Conservation (phyloP, 2,113 vertebrate genomes). For the Vidua chalybeata region DNA sequence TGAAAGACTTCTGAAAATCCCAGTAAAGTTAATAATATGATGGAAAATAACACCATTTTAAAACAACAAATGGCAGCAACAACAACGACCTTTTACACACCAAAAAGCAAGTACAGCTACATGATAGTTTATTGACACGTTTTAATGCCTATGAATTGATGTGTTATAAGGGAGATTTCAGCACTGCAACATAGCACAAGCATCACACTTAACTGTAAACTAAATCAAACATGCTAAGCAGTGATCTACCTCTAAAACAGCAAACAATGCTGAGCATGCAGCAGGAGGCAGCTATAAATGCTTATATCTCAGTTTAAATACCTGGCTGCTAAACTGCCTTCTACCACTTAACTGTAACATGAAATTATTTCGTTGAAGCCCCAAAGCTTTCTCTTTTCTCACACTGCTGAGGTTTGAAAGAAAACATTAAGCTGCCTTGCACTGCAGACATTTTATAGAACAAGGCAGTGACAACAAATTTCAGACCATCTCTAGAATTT, state of each 20-base stretch:
- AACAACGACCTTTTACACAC: not conserved
- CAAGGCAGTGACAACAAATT: not conserved
- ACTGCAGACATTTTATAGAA: not conserved
- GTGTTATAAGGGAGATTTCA: not conserved
- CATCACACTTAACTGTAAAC: not conserved
- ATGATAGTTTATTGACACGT: not conserved
- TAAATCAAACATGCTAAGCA: not conserved
- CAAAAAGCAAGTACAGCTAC: not conserved
- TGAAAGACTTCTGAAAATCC: not conserved
- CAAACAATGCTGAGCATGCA: not conserved
- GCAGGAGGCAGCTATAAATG: not conserved
- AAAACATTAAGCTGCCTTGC: not conserved
- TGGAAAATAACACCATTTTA: not conserved
- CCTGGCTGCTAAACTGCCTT: not conserved
- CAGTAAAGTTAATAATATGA: not conserved
- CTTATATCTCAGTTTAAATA: not conserved
- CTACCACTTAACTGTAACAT: not conserved
- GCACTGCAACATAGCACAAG: not conserved
- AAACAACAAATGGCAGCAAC: not conserved
- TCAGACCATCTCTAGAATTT: not conserved
- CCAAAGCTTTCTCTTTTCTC: not conserved
- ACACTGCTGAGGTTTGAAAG: not conserved
- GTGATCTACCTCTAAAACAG: not conserved
- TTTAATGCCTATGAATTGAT: not conserved
- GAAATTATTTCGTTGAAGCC: not conserved